Conservation (phyloP, 2,888 invertebrate species). For the Anagyrus pseudococci region DNA sequence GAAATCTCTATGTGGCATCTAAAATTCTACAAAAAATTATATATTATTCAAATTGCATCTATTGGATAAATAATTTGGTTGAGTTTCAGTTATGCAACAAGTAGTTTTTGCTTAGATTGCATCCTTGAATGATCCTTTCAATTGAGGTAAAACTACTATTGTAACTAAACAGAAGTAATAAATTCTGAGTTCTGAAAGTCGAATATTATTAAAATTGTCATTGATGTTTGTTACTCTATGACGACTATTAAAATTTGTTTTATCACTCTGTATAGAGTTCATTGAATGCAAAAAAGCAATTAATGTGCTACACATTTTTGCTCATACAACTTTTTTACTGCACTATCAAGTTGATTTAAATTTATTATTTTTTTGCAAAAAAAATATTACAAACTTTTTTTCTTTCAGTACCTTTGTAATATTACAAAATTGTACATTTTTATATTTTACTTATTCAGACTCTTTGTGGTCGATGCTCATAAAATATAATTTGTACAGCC, state of each 20-base stretch:
- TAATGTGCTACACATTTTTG: too few species aligned
- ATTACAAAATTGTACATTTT: too few species aligned
- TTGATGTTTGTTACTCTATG: not conserved
- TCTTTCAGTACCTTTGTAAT: not conserved
- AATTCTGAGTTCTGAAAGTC: constrained; percentile 24
- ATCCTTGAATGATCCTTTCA: constrained; percentile 27
- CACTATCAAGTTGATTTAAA: too few species aligned
- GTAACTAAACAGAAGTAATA: constrained; percentile 25
- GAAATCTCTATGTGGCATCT: constrained; percentile 7
- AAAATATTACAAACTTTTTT: not conserved
- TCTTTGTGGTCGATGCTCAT: too few species aligned
- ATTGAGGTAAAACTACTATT: constrained; percentile 24
- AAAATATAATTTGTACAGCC: too few species aligned
- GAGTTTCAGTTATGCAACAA: constrained; percentile 30
- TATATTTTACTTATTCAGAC: too few species aligned
- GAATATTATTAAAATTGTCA: constrained; percentile 13
- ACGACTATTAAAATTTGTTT: too few species aligned
- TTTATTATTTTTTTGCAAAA: too few species aligned
- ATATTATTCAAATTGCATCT: too few species aligned
- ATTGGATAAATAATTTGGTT: constrained; percentile 5
- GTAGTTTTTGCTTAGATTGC: constrained; percentile 31
- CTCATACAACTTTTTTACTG: too few species aligned
- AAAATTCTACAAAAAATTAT: constrained; percentile 10
- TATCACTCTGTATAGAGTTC: too few species aligned
- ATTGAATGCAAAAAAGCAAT: too few species aligned